These are phyloP conservation scores for Hippocampus comes DNA, from an alignment of 2,113 vertebrate species.

Conservation along the genomic window DNA sequence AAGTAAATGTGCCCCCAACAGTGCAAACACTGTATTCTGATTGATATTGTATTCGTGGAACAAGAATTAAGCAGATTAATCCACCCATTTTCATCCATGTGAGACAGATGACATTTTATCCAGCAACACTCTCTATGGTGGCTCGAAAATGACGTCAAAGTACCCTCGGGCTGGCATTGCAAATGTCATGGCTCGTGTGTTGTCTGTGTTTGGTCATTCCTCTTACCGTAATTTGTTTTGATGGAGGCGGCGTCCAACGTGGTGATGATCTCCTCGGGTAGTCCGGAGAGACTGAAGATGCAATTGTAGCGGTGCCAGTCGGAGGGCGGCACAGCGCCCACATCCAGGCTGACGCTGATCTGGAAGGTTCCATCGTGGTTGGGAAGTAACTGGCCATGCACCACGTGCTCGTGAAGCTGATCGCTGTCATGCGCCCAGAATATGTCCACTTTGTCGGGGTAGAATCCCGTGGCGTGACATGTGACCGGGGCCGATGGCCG, in stretches of 20 bases:
- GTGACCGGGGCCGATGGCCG: conserved; percentile 31
- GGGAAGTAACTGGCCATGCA: conserved; percentile 31
- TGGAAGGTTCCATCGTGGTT: conserved; percentile 59
- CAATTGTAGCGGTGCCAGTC: conserved; percentile 24
- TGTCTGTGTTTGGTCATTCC: not conserved
- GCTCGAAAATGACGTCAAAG: no score
- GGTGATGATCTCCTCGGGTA: not conserved
- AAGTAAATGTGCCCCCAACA: no score
- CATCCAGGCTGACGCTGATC: conserved; percentile 25
- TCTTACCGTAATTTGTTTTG: conserved; percentile 25
- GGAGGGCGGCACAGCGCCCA: not conserved
- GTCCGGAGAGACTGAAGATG: conserved; percentile 28
- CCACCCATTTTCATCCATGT: no score
- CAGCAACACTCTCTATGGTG: no score
- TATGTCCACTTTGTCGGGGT: conserved; percentile 21
- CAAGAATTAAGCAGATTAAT: no score
- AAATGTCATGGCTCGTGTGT: no score
- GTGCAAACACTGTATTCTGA: no score
- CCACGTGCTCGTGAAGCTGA: conserved; percentile 39
- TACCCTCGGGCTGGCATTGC: no score
- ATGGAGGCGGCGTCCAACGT: conserved; percentile 8
- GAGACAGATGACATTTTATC: no score
- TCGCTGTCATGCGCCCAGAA: conserved; percentile 33
- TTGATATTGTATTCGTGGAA: no score
- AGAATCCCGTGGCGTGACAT: conserved; percentile 46